Evolutionary conservation across 2,797 vertebrate genomes (phyloP).

Genomic region (Spea hammondii): DNA sequence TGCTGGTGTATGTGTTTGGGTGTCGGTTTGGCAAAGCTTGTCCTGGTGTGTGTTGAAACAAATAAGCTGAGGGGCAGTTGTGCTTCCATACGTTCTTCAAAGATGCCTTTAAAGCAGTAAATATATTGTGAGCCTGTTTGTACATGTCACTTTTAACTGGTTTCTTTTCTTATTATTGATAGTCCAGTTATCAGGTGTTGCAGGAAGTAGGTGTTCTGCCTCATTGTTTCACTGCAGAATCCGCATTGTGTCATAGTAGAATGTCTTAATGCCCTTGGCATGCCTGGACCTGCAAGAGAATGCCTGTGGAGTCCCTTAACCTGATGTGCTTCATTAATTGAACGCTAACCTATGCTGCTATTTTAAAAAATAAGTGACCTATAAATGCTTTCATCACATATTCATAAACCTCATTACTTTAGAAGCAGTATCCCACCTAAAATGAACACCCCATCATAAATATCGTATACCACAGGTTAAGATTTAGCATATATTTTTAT

Average conservation of each 20-base stretch:
- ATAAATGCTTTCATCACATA: not conserved
- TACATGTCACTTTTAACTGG: not conserved
- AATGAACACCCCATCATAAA: not conserved
- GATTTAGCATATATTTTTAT: too few relatives aligned
- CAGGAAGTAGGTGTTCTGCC: conserved; percentile 47
- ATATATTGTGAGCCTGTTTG: not conserved
- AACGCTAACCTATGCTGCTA: not conserved
- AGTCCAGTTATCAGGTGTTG: conserved; percentile 21
- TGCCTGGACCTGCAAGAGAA: conserved; percentile 62
- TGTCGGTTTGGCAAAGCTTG: too few relatives aligned
- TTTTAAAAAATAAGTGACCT: not conserved
- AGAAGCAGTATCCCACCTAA: not conserved
- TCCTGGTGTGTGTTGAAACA: too few relatives aligned
- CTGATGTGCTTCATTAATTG: conserved; percentile 3
- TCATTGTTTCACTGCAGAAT: conserved; percentile 54
- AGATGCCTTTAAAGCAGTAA: not conserved
- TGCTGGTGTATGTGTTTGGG: too few relatives aligned
- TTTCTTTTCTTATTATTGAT: conserved; percentile 19
- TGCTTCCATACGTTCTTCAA: not conserved
- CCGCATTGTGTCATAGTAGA: conserved; percentile 44
- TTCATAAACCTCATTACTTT: not conserved
- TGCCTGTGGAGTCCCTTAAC: conserved; percentile 39
- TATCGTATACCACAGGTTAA: not conserved
- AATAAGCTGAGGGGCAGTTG: not conserved
- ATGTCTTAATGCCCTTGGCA: conserved; percentile 54